phyloP scores from a whole-genome alignment of 1,140 invertebrate species.

The Drosophila prosaltans region DNA sequence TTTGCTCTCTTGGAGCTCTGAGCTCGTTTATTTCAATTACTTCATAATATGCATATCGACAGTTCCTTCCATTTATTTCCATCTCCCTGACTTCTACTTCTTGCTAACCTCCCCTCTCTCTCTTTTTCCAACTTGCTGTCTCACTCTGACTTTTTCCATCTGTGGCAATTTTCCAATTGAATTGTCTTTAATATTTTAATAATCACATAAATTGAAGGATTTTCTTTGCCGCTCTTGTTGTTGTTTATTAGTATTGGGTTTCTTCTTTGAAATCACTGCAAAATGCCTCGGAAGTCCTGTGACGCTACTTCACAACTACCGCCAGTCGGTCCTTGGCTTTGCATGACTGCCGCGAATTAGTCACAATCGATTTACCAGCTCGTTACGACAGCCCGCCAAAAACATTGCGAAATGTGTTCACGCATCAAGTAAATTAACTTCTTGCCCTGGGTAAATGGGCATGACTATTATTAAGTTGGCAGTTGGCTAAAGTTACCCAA shows the following conservation, averaged over 20 bases:
- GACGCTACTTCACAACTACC: too few relatives aligned
- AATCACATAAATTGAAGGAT: slow-evolving; percentile 46
- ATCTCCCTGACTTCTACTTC: slow-evolving; percentile 19
- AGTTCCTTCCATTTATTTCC: slow-evolving; percentile 5
- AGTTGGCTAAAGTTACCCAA: not conserved
- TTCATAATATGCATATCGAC: slow-evolving; percentile 48
- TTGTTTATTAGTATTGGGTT: slow-evolving; percentile 38
- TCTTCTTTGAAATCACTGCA: slow-evolving; percentile 53
- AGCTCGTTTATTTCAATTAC: slow-evolving; percentile 79
- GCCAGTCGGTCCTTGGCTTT: not conserved
- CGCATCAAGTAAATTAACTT: slow-evolving; percentile 75
- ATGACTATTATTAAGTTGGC: slow-evolving; percentile 5
- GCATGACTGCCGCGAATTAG: slow-evolving; percentile 75
- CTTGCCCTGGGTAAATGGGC: slow-evolving; percentile 5
- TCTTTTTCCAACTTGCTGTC: slow-evolving; percentile 6
- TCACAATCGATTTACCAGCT: slow-evolving; percentile 78
- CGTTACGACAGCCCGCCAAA: slow-evolving; percentile 67
- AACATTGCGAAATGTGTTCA: slow-evolving; percentile 72
- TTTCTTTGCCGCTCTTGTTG: slow-evolving; percentile 5
- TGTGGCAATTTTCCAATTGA: slow-evolving; percentile 77
- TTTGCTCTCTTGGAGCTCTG: slow-evolving; percentile 21
- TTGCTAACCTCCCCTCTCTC: not conserved
- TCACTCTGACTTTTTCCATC: slow-evolving; percentile 35
- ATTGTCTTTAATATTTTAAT: slow-evolving; percentile 81
- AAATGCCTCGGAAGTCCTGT: not conserved